Base-by-base conservation (phyloP, 2,888 invertebrate species). In the Oscheius sp. region DNA sequence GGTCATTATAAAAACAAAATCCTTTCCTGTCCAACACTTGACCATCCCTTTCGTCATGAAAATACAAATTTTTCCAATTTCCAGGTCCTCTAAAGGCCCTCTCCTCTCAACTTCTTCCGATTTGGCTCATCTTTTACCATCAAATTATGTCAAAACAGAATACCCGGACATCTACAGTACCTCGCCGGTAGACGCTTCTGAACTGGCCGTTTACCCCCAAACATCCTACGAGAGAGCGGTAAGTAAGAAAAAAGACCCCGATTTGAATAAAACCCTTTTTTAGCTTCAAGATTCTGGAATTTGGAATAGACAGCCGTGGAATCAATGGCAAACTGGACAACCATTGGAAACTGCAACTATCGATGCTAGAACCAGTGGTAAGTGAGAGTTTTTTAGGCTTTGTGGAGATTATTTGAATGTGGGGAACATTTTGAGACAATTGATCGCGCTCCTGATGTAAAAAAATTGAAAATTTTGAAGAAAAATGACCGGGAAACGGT, bases 81-180 rank as follows among this genome's bases (percentile, higher is more conserved):
- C 27, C 18, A 66, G 52, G 29, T 66, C 66, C 21, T 29, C 66
- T 6, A 63, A 63, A 63, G 66, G 66, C 1, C 66, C 49, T 13
- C 9, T 46, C 12, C n/a, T 66, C n/a, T 29, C 29, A 3, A 13
- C 9, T 0, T 18, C 21, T 1, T 18, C 41, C 18, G 61, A 61
- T 5, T n/a, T 61, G 18, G 25, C 43, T 21, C 61, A 61, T 18
- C 13, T 66, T 23, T 49, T 71, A 45, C 69, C 76, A 6, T 63
- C 35, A 9, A 23, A 52, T 13, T 64, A 59, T 46, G 70, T 58
- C 13, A 69, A 76, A 52, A n/a, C 46, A 9, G 70, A 70, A 25
- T 70, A 70, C 29, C 45, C 29, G 16, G 69, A 69, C 21, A 56
- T 69, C 18, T 69, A 69, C 25, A 46, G 18, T 9, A 35, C 35